Base-by-base conservation (phyloP, 2,888 invertebrate genomes). In the Spisula subtruncata region DNA sequence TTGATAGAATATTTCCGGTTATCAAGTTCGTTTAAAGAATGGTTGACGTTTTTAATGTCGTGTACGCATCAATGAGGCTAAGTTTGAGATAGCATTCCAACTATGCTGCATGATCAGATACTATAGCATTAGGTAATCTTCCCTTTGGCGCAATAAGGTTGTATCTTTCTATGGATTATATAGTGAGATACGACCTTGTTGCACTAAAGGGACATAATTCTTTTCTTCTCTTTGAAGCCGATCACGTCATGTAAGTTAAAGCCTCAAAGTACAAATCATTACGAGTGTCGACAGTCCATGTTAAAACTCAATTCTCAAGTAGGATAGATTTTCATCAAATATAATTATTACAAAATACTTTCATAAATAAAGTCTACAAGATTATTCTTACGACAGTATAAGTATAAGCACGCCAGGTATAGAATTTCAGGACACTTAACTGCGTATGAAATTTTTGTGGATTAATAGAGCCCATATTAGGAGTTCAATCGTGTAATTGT, bases 381-480 rank as follows among this genome's bases (percentile, higher is more conserved):
- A 86, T 86, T 66, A 86, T 41, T 41, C 66, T 16, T 1, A 48
- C 66, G 20, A 48, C 81, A 66, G 81, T 81, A 48, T 81, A 86
- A 82, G 81, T 80, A 81, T 81, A 86, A 86, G 66, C 51, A 81
- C 12, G 32, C 20, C 46, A 25, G 56, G 29, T 51, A 86, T 81
- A 81, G 81, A 86, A 81, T 41, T 81, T 25, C 4, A 25, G 48
- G 56, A 54, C 54, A 51, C 35, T 29, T 75, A 48, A 79, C 20
- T 51, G 54, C 18, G 79, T 81, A 60, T 32, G 48, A 79, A 66
- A 46, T 86, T 86, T 86, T 88, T 85, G 29, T 81, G 83, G 88
- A 85, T 88, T 88, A 88, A 81, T 85, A 51, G 51, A 56, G 18
- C 81, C 81, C 29, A n/a, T 88, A 84, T 88, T 46, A 88, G 81